Percentiles rank a stretch among this genome's conserved stretches.
phyloP scores from a whole-genome alignment of 2,113 vertebrate species.

The Stegostoma tigrinum region DNA sequence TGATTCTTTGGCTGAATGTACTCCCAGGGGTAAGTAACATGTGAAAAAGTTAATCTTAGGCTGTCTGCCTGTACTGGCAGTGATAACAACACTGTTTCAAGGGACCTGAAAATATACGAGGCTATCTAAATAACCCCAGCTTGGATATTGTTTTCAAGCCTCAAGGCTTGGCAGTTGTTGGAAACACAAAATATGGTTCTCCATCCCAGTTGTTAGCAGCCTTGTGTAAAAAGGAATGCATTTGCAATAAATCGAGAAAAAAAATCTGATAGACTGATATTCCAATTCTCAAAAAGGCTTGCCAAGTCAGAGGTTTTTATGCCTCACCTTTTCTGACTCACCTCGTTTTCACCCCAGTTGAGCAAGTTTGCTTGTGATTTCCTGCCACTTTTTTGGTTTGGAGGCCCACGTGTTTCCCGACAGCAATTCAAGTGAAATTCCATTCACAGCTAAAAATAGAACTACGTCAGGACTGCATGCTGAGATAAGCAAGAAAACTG shows the following conservation, averaged over 20 bases:
- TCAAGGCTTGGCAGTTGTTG: not conserved
- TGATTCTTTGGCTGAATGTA: not conserved
- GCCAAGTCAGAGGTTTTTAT: not conserved
- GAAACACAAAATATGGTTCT: not conserved
- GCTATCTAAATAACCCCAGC: not conserved
- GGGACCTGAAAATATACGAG: not conserved
- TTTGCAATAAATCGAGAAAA: not conserved
- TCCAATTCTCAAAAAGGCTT: not conserved
- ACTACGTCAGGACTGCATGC: not conserved
- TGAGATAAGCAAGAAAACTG: not conserved
- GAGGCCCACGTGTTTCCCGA: not conserved
- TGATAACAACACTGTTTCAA: not conserved
- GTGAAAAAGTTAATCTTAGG: not conserved
- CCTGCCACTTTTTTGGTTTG: slow-evolving; percentile 14
- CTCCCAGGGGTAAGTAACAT: not conserved
- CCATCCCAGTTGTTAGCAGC: not conserved
- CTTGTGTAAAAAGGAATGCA: not conserved
- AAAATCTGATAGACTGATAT: not conserved
- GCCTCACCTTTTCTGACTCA: not conserved
- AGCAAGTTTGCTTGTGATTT: slow-evolving; percentile 26
- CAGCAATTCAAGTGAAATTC: slow-evolving; percentile 15
- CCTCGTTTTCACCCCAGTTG: not conserved
- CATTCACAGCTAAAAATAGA: slow-evolving; percentile 5
- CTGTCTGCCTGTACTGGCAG: not conserved
- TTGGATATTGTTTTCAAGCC: not conserved